These are phyloP conservation scores for Thalassaphorura encarpata DNA, from an alignment of 1,140 invertebrate species.

Conservation along the genomic window DNA sequence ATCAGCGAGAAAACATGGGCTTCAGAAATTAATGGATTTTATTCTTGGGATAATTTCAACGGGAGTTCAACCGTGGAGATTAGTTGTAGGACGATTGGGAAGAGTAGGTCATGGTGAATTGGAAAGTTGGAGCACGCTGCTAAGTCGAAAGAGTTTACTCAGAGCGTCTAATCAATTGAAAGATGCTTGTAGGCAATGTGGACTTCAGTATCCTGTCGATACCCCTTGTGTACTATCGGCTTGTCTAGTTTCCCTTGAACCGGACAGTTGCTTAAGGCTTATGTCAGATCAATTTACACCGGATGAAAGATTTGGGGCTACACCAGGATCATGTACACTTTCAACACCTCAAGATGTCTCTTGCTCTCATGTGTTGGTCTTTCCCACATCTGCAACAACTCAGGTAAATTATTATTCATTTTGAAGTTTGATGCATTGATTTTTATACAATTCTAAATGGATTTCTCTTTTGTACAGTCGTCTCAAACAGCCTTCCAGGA, in stretches of 20 bases:
- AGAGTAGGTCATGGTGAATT: conserved; percentile 94
- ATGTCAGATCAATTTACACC: conserved; percentile 91
- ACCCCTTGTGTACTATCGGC: conserved; percentile 88
- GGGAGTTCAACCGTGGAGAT: conserved; percentile 81
- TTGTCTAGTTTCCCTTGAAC: conserved; percentile 92
- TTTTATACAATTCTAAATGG: conserved; percentile 2
- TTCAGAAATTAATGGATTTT: conserved; percentile 95
- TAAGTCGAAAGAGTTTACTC: conserved; percentile 81
- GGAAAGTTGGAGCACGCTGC: conserved; percentile 86
- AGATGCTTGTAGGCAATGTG: conserved; percentile 83
- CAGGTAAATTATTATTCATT: conserved; percentile 51
- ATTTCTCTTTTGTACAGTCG: conserved; percentile 46
- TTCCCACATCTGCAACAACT: conserved; percentile 93
- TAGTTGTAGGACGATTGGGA: conserved; percentile 92
- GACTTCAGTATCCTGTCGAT: conserved; percentile 62
- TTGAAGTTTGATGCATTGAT: too few relatives aligned
- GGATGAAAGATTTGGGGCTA: conserved; percentile 79
- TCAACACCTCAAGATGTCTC: conserved; percentile 89
- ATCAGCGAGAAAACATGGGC: conserved; percentile 73
- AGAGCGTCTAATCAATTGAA: conserved; percentile 77
- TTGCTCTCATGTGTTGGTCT: conserved; percentile 96
- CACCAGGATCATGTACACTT: conserved; percentile 60
- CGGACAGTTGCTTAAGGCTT: conserved; percentile 81
- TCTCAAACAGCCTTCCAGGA: conserved; percentile 76
- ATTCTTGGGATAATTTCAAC: conserved; percentile 88